Evolutionary conservation across 2,888 invertebrate species (phyloP), one percentile per base, ranked within the genome.

Genomic region (Pyrocoelia pectoralis): DNA sequence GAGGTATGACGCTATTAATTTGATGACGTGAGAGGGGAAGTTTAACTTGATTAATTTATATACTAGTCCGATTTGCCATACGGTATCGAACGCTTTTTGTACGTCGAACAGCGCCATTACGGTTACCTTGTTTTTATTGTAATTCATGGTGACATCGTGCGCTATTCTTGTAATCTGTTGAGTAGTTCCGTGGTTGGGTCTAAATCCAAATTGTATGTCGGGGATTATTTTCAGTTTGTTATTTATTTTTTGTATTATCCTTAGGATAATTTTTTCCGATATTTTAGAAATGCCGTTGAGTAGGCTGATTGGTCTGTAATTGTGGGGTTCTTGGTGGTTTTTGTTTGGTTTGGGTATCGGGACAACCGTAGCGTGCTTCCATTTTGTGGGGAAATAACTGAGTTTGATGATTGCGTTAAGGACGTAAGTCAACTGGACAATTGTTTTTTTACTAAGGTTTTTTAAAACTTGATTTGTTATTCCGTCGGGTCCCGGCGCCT

Each of bases 61-160:
- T 8, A 46, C 15, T 1, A 79, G 68, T 2, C 74, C 75, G 2
- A 69, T 61, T n/a, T 70, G 69, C 73, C 76, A 76, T 0, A 77
- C 75, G 17, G 67, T 70, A 52, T 79, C 75, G 46, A 79, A 80
- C 0, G 77, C 77, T 18, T 46, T 46, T 18, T 46, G 17, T 17
- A 46, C 5, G 43, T 78, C 76, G 9, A 78, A 54, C 2, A 79
- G 65, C 1, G 72, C 57, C 62, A 75, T 71, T 0, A 68, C 70
- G 12, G 75, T 74, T 1, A 63, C 49, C 2, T 68, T 62, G 3
- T 69, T 66, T 51, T 67, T 68, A 38, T 77, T 75, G 18, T 72
- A 75, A 1, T 68, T 55, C 1, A 43, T 56, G 4, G 73, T 68
- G 29, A 73, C 66, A 74, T 61, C 75, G 75, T 12, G 70, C 54